Evolutionary conservation across 2,797 vertebrate genomes (phyloP).

Genomic region (Denticeps clupeoides): DNA sequence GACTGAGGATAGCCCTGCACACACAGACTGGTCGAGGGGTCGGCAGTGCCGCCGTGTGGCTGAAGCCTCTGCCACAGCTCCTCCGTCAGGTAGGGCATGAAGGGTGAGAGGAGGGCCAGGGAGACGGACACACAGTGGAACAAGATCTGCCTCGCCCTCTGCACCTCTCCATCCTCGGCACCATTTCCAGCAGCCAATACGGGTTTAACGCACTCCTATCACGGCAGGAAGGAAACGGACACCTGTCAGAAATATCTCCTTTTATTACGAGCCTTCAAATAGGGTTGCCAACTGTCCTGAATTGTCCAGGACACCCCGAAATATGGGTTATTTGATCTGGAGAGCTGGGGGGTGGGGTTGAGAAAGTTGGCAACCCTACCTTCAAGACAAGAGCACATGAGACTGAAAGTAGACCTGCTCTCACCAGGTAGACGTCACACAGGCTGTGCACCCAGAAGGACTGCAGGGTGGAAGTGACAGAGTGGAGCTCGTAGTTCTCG

Average conservation of each 20-base stretch:
- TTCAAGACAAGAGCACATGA: too few species aligned
- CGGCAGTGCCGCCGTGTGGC: constrained; percentile 25
- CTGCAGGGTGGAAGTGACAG: constrained; percentile 47
- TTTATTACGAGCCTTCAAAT: too few species aligned
- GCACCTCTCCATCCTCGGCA: not conserved
- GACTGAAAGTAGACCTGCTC: too few species aligned
- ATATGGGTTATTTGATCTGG: too few species aligned
- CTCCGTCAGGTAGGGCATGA: constrained; percentile 82
- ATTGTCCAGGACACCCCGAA: too few species aligned
- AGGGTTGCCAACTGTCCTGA: too few species aligned
- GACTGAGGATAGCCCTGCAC: constrained; percentile 65
- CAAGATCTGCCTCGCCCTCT: constrained; percentile 42
- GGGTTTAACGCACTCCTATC: constrained; percentile 76
- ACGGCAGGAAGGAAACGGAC: not conserved
- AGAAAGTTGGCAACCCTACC: too few species aligned
- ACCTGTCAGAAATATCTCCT: not conserved
- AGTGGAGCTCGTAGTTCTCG: constrained; percentile 53
- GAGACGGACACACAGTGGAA: constrained; percentile 61
- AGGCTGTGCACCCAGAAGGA: constrained; percentile 67
- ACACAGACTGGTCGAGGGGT: constrained; percentile 48
- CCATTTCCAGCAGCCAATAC: constrained; percentile 36
- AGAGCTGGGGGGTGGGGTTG: too few species aligned
- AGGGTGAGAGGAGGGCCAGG: constrained; percentile 70
- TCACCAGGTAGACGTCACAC: constrained; percentile 77
- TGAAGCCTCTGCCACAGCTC: constrained; percentile 85